Evolutionary conservation across 92 coral and sea anemone species (phyloP), one percentile per base, ranked within the genome.

Genomic region (Heteractis magnifica): DNA sequence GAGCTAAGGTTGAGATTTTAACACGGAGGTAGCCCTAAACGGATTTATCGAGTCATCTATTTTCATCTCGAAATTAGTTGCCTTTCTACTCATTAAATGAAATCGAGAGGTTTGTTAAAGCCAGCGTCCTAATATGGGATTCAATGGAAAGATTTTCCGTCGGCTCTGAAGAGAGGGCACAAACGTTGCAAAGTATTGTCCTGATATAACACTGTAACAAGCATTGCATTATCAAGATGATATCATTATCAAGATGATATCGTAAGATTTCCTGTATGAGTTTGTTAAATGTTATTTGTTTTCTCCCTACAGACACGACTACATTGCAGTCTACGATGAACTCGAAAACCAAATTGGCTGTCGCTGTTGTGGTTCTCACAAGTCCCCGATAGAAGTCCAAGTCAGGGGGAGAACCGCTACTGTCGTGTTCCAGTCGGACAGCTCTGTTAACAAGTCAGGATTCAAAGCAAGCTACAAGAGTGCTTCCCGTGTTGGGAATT

Each of bases 271-370:
- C 70, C 26, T 13, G 59, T 55, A 0, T 9, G 18, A 18, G 34
- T 62, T 62, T 62, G 1, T 62, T 62, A n/a, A 18, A 4, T 7
- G 34, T 3, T 3, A 0, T 3, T 19, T 70, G 9, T 70, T 70
- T 5, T 16, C 13, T 19, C 49, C 76, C 51, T 13, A 49, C 21
- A 84, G 87, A 21, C 26, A 78, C 51, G 88, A 85, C 83, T 78
- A 77, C 73, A 16, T 85, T 7, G 83, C 78, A 16, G 50, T 85
- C 78, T 52, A 85, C 26, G 88, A 85, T 49, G 88, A 77, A 59
- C 78, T 85, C n/a, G 83, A 82, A 12, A 85, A 85, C 79, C 88
- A 85, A 49, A 82, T 85, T 11, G 88, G 83, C 51, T 65, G 83
- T 13, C 82, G 83, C 49, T 64, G 19, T 4, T 85, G 88, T 78